Conservation (phyloP, 2,888 invertebrate species). For the Polylopha cassiicola region DNA sequence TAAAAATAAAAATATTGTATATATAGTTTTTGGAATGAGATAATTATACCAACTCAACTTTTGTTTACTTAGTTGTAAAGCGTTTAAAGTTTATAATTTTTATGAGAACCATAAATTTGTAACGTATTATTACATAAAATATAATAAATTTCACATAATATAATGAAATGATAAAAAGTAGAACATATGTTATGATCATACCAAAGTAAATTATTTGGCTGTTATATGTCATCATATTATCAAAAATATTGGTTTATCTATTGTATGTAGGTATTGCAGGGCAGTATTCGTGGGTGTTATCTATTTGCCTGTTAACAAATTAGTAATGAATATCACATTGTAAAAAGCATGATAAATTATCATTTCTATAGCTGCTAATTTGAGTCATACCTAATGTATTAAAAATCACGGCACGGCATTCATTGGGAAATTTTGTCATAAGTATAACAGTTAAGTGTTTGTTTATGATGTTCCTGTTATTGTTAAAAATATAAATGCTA, state of each 20-base stretch:
- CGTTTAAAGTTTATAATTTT: too few relatives aligned
- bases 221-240: conserved; percentile 39
- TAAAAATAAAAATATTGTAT: too few relatives aligned
- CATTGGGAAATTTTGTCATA: conserved; percentile 15
- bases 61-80: too few relatives aligned
- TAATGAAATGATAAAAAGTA: conserved; percentile 24
- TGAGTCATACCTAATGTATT: not conserved
- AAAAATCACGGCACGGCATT: conserved; percentile 7
- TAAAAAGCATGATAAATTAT: conserved; percentile 2
- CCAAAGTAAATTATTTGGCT: conserved; percentile 54
- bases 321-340: not conserved
- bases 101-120: too few relatives aligned
- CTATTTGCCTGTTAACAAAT: conserved; percentile 12
- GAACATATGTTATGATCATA: conserved; percentile 35
- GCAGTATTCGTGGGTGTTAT: conserved; percentile 21
- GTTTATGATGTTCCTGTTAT: conserved; percentile 37
- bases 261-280: conserved; percentile 9
- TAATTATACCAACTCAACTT: too few relatives aligned
- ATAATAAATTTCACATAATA: conserved; percentile 14
- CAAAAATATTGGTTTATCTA: conserved; percentile 36
- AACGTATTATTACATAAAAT: conserved; percentile 3
- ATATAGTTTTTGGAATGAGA: too few relatives aligned
- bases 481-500: conserved; percentile 25
- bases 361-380: conserved; percentile 1
- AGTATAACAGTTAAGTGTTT: conserved; percentile 19